Evolutionary conservation across 1,140 invertebrate species (phyloP).

Genomic region (Drosophila ambigua): DNA sequence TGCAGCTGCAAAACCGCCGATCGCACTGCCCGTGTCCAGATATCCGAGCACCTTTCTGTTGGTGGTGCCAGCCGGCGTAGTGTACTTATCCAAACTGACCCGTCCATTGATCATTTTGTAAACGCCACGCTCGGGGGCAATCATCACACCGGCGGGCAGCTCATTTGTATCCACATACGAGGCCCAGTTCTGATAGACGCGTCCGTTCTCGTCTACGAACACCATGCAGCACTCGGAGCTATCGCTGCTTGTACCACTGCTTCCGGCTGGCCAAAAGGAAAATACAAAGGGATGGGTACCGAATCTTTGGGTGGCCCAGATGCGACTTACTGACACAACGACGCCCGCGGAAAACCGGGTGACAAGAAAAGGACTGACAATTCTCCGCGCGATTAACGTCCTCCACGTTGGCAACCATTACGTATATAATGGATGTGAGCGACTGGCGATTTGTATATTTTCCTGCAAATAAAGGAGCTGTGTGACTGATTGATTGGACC

Average conservation of each 20-base stretch:
- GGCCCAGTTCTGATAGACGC: slow-evolving; percentile 75
- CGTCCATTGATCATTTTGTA: slow-evolving; percentile 34
- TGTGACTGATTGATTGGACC: not conserved
- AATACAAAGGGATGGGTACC: not conserved
- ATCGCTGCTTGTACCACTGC: slow-evolving; percentile 25
- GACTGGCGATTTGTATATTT: slow-evolving; percentile 71
- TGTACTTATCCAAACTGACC: slow-evolving; percentile 45
- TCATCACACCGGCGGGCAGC: slow-evolving; percentile 64
- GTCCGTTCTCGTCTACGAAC: slow-evolving; percentile 73
- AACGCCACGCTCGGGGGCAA: slow-evolving; percentile 59
- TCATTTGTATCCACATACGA: slow-evolving; percentile 63
- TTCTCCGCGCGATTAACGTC: slow-evolving; percentile 44
- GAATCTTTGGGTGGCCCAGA: not conserved
- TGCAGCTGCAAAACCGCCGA: slow-evolving; percentile 67
- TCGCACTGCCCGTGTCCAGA: slow-evolving; percentile 45
- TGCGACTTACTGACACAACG: slow-evolving; percentile 64
- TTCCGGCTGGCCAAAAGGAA: slow-evolving; percentile 16
- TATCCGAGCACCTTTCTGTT: slow-evolving; percentile 20
- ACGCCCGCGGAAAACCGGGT: slow-evolving; percentile 70
- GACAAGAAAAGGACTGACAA: slow-evolving; percentile 47
- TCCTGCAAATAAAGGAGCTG: slow-evolving; percentile 39
- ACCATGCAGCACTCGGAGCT: slow-evolving; percentile 71
- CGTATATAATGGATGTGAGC: slow-evolving; percentile 68
- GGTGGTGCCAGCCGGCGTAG: slow-evolving; percentile 46
- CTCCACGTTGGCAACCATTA: slow-evolving; percentile 55